Evolutionary conservation across 2,797 vertebrate genomes (phyloP), one percentile per base, ranked within the genome.

Genomic region (Malacoctenus gilli): DNA sequence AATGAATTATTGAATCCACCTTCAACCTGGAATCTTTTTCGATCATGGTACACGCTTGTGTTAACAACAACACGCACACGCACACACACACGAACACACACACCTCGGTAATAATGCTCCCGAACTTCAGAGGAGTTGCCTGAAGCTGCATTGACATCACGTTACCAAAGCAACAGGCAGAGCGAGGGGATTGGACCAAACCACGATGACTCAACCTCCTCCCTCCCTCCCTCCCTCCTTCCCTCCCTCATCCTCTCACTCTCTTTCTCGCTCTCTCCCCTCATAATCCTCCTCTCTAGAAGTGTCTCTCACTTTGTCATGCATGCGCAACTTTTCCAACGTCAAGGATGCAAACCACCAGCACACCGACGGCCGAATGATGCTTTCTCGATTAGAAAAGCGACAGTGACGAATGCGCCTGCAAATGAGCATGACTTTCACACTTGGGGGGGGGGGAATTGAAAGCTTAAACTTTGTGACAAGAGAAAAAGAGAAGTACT

Each of bases 161-260:
- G 87, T 89, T 87, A 83, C 87, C 87, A 89, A 83, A 89, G 87
- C 86, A 88, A 89, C 87, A 86, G 82, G 84, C 84, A 70, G 71
- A 80, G 40, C 11, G 39, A 59, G 46, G 64, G 32, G 83, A 89
- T 87, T 88, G 86, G 84, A 65, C 11, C 18, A 81, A 66, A 55
- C 41, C 46, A 64, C 46, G 81, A 84, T 87, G 85, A 89, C 79
- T 89, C 85, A 88, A 83, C 71, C 61, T 60, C 71, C 61, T 60
- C 64, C 51, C 77, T 80, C 68, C 58, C 72, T 78, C 62, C 1
- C 68, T 38, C 44, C 72, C 68, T 56, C 50, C 1, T 9, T 8
- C n/a, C 9, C 77, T 79, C 63, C 48, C 73, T 76, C 62, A 1
- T 66, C 37, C 44, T 71, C 64, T 75, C 48, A 39, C 56, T 39